Evolutionary conservation across 2,797 vertebrate species (phyloP).

Genomic region (Cynopterus sphinx): DNA sequence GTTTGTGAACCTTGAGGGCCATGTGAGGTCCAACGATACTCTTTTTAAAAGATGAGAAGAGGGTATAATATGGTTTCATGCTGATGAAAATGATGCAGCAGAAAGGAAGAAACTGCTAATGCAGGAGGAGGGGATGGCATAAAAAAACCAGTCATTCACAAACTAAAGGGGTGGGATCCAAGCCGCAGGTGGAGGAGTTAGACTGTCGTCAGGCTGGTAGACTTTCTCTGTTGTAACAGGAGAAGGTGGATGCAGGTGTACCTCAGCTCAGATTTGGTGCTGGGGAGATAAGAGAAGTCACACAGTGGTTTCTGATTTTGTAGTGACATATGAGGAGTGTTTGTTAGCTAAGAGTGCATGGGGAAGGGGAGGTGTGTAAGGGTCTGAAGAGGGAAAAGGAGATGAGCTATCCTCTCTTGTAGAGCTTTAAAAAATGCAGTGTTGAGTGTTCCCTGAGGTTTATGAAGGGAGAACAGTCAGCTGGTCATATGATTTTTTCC

Average conservation of each 20-base stretch:
- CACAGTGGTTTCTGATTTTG: not conserved
- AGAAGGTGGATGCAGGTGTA: not conserved
- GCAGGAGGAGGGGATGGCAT: not conserved
- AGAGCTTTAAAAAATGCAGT: not conserved
- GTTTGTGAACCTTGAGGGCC: not conserved
- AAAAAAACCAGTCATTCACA: not conserved
- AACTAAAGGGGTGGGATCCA: not conserved
- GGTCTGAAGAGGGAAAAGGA: not conserved
- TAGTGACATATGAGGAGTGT: not conserved
- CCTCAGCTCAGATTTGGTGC: not conserved
- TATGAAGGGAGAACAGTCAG: not conserved
- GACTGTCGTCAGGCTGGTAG: not conserved
- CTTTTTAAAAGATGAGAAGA: not conserved
- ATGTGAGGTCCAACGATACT: not conserved
- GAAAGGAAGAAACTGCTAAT: not conserved
- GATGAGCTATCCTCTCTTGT: not conserved
- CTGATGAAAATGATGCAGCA: not conserved
- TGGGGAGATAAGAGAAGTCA: not conserved
- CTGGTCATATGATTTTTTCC: not conserved
- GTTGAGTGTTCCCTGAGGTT: not conserved
- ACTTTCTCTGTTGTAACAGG: not conserved
- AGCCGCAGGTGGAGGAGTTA: not conserved
- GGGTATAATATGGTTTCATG: not conserved
- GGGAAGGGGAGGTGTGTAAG: not conserved
- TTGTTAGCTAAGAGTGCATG: not conserved